Evolutionary conservation across 2,888 invertebrate species (phyloP).

Genomic region (Willowsia nigromaculata): DNA sequence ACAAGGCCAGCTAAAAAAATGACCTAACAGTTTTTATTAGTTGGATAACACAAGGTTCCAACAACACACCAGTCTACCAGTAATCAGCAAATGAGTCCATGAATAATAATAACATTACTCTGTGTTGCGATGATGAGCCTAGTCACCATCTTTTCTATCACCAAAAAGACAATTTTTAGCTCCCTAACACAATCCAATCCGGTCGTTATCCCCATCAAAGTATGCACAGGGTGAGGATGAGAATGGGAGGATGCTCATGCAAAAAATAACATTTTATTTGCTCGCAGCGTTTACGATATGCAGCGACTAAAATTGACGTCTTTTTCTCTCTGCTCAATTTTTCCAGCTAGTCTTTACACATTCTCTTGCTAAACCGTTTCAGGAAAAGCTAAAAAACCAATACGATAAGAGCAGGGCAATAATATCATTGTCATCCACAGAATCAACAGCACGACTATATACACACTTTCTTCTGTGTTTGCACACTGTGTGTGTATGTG

Average conservation of each 20-base stretch:
- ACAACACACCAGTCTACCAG: not conserved
- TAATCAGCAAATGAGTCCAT: conserved; percentile 28
- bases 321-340: conserved; percentile 3
- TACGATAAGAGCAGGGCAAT: not conserved
- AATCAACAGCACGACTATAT: not conserved
- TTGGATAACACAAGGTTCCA: too few relatives aligned
- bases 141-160: not conserved
- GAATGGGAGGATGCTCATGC: too few relatives aligned
- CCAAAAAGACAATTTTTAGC: not conserved
- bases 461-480: not conserved
- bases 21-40: too few relatives aligned
- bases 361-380: not conserved
- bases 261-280: conserved; percentile 14
- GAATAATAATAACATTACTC: conserved; percentile 10
- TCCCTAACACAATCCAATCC: not conserved
- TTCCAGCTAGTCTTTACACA: not conserved
- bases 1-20: too few relatives aligned
- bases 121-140: not conserved
- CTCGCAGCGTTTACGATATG: not conserved
- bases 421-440: not conserved
- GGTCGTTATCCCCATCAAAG: not conserved
- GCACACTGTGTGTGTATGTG: not conserved
- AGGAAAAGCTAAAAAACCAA: not conserved
- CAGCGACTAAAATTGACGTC: not conserved
- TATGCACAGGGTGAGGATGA: too few relatives aligned